phyloP scores from a whole-genome alignment of 2,797 vertebrate genomes.

The Lindbergichthys nudifrons region DNA sequence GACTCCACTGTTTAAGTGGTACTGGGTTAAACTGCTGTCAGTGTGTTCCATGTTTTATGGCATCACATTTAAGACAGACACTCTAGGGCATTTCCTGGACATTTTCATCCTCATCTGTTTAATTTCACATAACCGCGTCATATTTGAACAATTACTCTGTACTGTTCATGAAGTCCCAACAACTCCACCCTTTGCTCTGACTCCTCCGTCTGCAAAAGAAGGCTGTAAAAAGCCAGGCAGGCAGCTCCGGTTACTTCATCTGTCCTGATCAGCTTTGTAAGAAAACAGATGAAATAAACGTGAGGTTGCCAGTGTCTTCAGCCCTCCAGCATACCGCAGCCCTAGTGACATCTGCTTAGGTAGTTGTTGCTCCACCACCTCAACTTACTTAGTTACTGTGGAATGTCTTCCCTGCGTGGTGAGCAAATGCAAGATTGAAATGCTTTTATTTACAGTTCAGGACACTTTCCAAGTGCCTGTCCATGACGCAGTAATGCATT shows the following conservation, averaged over 20 bases:
- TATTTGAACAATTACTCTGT: slow-evolving; percentile 52
- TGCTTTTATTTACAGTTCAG: slow-evolving; percentile 83
- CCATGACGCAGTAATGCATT: slow-evolving; percentile 75
- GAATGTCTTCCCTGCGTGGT: slow-evolving; percentile 72
- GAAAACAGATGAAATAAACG: slow-evolving; percentile 72
- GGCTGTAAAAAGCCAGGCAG: slow-evolving; percentile 62
- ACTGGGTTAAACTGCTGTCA: slow-evolving; percentile 32
- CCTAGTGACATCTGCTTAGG: slow-evolving; percentile 82
- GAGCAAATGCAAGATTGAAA: slow-evolving; percentile 77
- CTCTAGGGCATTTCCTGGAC: slow-evolving; percentile 46
- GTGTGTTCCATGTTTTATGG: slow-evolving; percentile 55
- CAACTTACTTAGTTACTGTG: slow-evolving; percentile 77
- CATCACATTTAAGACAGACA: slow-evolving; percentile 47
- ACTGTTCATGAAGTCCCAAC: slow-evolving; percentile 52
- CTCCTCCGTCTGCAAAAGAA: slow-evolving; percentile 46
- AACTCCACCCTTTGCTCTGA: slow-evolving; percentile 50
- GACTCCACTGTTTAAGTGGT: slow-evolving; percentile 16
- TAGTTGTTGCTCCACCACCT: slow-evolving; percentile 76
- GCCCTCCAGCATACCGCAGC: slow-evolving; percentile 70
- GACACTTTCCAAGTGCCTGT: slow-evolving; percentile 76
- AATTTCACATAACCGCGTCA: slow-evolving; percentile 52
- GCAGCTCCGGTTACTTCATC: slow-evolving; percentile 71
- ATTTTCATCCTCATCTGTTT: slow-evolving; percentile 61
- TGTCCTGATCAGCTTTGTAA: slow-evolving; percentile 67
- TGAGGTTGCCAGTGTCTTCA: slow-evolving; percentile 69